These are phyloP conservation scores for Steinernema scapterisci DNA, from an alignment of 2,888 invertebrate genomes.

Conservation along the genomic window DNA sequence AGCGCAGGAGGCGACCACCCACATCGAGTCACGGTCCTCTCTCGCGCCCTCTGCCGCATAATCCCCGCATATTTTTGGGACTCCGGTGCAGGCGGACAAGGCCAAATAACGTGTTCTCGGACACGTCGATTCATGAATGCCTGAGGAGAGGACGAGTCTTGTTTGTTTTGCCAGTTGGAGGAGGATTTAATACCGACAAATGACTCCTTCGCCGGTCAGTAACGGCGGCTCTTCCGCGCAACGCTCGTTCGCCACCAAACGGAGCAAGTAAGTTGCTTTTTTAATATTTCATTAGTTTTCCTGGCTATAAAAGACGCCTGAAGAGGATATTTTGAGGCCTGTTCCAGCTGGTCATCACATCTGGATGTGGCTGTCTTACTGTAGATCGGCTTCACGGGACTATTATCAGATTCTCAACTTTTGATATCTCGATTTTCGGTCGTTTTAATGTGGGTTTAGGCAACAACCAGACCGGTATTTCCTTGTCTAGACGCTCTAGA, in stretches of 20 bases:
- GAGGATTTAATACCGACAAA: not conserved
- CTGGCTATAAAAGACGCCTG: not conserved
- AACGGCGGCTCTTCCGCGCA: not conserved
- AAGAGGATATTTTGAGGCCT: not conserved
- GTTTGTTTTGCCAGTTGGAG: too few species aligned
- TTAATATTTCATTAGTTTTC: too few species aligned
- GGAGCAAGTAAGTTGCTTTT: slow-evolving; percentile 35
- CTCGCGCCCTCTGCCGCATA: not conserved
- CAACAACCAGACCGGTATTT: too few species aligned
- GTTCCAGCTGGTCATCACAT: not conserved
- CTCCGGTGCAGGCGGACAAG: too few species aligned
- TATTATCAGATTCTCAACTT: too few species aligned
- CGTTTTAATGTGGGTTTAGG: too few species aligned
- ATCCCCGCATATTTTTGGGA: too few species aligned
- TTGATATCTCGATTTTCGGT: too few species aligned
- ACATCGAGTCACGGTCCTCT: slow-evolving; percentile 7
- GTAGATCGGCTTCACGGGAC: too few species aligned
- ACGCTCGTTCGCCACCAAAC: slow-evolving; percentile 36
- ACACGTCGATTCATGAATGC: slow-evolving; percentile 10
- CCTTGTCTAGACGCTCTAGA: too few species aligned
- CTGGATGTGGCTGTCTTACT: too few species aligned
- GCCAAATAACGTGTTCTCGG: not conserved
- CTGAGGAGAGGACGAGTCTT: not conserved
- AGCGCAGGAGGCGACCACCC: not conserved
- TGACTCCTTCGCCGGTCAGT: slow-evolving; percentile 17